phyloP scores from a whole-genome alignment of 2,888 invertebrate genomes.

The Stegana nigrithorax region DNA sequence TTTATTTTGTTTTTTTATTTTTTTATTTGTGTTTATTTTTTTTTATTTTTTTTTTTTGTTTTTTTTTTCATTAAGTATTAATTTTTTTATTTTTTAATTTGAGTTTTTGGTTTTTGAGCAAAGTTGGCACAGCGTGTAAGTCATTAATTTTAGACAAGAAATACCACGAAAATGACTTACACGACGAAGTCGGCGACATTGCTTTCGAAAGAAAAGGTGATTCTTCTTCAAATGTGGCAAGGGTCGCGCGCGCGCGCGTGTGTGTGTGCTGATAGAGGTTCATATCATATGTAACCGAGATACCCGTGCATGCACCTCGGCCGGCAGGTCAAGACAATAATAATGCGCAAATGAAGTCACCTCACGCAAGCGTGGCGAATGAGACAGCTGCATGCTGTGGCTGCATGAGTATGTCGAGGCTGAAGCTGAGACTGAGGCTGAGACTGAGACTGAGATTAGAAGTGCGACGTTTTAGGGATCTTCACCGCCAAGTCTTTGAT shows the following conservation, averaged over 20 bases:
- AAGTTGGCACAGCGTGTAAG: neutral
- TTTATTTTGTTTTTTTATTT: no score
- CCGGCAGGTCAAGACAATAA: neutral
- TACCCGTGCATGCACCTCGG: neutral
- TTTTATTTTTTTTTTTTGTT: no score
- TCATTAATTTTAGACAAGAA: neutral
- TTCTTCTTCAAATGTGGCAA: neutral
- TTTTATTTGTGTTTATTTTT: no score
- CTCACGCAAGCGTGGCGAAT: neutral
- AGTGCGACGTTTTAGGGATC: no score
- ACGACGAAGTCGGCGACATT: neutral
- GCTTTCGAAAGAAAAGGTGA: constrained; percentile 8
- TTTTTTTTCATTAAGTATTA: no score
- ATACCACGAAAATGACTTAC: no score
- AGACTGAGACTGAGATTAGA: no score
- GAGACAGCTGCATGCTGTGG: constrained; percentile 5
- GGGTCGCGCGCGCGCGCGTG: neutral
- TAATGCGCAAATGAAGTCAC: constrained; percentile 6
- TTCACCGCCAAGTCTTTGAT: no score
- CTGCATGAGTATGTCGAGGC: neutral
- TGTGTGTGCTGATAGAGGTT: neutral
- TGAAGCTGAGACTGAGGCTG: no score
- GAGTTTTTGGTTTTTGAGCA: no score
- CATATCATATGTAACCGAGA: neutral
- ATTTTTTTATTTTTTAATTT: no score